These are phyloP conservation scores for Bombus vancouverensis DNA, from an alignment of 1,140 invertebrate genomes.

Conservation along the genomic window DNA sequence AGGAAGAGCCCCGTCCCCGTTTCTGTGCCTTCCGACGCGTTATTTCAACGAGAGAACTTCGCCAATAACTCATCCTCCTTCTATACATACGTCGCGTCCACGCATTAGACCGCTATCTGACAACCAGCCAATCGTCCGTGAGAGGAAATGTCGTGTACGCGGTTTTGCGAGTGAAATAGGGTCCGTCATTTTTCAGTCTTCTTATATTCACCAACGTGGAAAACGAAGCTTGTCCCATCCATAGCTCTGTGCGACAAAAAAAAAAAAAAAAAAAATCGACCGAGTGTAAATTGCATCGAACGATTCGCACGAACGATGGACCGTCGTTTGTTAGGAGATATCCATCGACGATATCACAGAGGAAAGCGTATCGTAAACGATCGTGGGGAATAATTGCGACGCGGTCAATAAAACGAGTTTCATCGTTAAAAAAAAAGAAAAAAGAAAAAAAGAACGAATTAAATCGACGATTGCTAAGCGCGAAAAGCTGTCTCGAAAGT, in stretches of 20 bases:
- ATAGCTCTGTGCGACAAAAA: not conserved
- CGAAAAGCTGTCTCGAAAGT: slow-evolving; percentile 63
- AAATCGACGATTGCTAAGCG: slow-evolving; percentile 42
- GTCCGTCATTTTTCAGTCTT: slow-evolving; percentile 19
- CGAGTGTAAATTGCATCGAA: not conserved
- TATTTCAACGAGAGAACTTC: slow-evolving; percentile 31
- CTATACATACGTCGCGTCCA: not conserved
- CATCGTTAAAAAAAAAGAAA: slow-evolving; percentile 13
- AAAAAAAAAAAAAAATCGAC: not conserved
- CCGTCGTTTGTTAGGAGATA: not conserved
- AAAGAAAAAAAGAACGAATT: not conserved
- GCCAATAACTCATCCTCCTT: slow-evolving; percentile 41
- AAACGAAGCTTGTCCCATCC: slow-evolving; percentile 6
- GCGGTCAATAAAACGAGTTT: slow-evolving; percentile 17
- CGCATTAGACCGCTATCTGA: slow-evolving; percentile 15
- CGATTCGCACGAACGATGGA: not conserved
- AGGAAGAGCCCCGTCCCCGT: not conserved
- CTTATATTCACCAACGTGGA: slow-evolving; percentile 22
- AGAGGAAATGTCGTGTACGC: slow-evolving; percentile 41
- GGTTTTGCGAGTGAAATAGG: not conserved
- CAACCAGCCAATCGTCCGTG: slow-evolving; percentile 38
- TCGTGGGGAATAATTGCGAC: slow-evolving; percentile 8
- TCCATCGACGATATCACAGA: not conserved
- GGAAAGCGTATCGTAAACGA: not conserved
- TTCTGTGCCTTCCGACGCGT: not conserved